phyloP scores from a whole-genome alignment of 2,797 vertebrate genomes.

The Rhinella marina region DNA sequence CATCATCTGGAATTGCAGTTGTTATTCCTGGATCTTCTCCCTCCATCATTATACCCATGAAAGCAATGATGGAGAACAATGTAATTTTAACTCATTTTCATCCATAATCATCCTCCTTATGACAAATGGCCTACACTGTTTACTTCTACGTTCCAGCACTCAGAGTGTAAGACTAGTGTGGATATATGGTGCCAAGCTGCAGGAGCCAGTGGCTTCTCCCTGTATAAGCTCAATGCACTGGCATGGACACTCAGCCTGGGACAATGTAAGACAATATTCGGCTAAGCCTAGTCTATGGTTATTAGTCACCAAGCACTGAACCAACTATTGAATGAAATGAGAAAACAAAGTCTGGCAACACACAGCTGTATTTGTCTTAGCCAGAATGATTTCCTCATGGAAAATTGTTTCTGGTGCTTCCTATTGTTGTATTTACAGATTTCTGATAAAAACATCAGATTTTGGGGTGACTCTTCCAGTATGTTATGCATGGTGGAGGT shows the following conservation, averaged over 20 bases:
- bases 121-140: not conserved
- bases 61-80: conserved; percentile 1
- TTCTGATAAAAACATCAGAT: no score
- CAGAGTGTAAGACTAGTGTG: not conserved
- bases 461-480: no score
- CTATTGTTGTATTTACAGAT: no score
- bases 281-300: no score
- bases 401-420: no score
- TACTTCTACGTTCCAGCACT: not conserved
- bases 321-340: no score
- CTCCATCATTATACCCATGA: conserved; percentile 5
- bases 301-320: no score
- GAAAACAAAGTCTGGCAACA: no score
- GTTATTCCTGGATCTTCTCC: conserved; percentile 13
- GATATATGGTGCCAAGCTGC: not conserved
- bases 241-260: not conserved
- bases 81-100: conserved; percentile 3
- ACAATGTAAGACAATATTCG: not conserved
- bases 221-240: not conserved
- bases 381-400: no score
- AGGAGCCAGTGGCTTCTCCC: not conserved
- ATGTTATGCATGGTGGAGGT: no score
- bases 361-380: no score
- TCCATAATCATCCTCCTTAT: not conserved
- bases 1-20: conserved; percentile 8